A percentile compares a stretch with the other conserved stretches of the same genome.
Evolutionary conservation across 2,797 vertebrate species (phyloP).

Genomic region (Sebastiscus tertius): DNA sequence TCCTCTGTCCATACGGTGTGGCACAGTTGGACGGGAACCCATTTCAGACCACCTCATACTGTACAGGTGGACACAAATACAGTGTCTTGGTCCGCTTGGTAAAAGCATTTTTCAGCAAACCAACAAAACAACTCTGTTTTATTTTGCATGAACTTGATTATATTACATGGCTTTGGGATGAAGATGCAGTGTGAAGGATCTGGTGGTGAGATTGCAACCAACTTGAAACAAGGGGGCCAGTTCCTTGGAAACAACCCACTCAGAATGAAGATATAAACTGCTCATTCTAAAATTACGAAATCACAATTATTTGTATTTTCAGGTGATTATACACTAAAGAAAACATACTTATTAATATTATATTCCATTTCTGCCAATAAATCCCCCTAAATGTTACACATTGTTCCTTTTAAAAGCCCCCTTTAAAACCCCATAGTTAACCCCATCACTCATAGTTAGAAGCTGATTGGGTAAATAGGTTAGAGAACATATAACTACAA

Average conservation of each 20-base stretch:
- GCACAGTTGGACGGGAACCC: background rate
- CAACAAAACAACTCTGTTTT: background rate
- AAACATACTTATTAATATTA: background rate
- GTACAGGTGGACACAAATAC: background rate
- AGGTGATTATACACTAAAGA: background rate
- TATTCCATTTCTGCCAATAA: background rate
- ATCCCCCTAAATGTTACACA: background rate
- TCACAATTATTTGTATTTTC: background rate
- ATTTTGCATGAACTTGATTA: background rate
- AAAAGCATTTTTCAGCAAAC: background rate
- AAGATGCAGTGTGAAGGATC: background rate
- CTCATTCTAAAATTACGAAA: background rate
- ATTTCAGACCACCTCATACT: background rate
- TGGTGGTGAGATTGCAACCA: background rate
- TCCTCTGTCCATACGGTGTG: background rate
- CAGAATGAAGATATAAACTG: accelerated
- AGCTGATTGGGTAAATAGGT: background rate
- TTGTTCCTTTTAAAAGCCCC: background rate
- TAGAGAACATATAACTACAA: background rate
- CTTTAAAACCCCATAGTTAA: no score
- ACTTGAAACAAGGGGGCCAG: background rate
- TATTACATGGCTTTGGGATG: accelerated
- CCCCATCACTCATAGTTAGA: background rate
- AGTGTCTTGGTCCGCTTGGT: background rate
- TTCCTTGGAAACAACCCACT: background rate